phyloP scores from a whole-genome alignment of 2,888 invertebrate genomes.

The Rhorus exstirpatorius region DNA sequence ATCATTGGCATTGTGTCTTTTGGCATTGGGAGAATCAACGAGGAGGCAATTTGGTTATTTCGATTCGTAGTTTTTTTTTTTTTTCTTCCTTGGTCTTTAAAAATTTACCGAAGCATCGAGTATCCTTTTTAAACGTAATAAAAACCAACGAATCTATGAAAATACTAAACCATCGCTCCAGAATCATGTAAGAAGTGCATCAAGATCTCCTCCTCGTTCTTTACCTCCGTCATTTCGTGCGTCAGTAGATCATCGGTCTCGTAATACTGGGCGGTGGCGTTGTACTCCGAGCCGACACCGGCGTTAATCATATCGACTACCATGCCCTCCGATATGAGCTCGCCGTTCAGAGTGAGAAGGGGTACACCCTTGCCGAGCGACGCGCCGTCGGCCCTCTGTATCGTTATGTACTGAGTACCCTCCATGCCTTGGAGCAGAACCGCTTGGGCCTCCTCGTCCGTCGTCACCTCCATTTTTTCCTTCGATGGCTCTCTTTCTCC shows the following conservation, averaged over 20 bases:
- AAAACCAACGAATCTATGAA: conserved; percentile 9
- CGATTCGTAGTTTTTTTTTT: background rate
- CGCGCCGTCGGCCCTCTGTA: conserved; percentile 84
- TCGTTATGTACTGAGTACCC: conserved; percentile 85
- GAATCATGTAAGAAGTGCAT: conserved; percentile 19
- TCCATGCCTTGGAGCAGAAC: conserved; percentile 84
- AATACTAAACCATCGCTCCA: conserved; percentile 15
- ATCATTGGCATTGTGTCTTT: no score
- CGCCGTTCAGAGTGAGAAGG: conserved; percentile 82
- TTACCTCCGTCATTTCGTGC: conserved; percentile 83
- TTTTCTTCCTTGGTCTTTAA: background rate
- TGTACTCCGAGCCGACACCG: conserved; percentile 82
- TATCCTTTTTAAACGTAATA: background rate
- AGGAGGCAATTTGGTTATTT: background rate
- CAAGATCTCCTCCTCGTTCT: background rate
- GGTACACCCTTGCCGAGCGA: conserved; percentile 83
- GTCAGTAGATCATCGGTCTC: conserved; percentile 83
- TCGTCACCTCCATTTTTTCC: conserved; percentile 79
- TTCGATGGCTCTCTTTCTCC: background rate
- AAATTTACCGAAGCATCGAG: background rate
- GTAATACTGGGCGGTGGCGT: conserved; percentile 82
- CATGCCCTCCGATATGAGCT: conserved; percentile 84
- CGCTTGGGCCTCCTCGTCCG: conserved; percentile 83
- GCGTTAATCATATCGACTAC: conserved; percentile 85
- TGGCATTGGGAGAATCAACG: no score